phyloP scores from a whole-genome alignment of 2,888 invertebrate species.

The Agriopis aurantiaria region DNA sequence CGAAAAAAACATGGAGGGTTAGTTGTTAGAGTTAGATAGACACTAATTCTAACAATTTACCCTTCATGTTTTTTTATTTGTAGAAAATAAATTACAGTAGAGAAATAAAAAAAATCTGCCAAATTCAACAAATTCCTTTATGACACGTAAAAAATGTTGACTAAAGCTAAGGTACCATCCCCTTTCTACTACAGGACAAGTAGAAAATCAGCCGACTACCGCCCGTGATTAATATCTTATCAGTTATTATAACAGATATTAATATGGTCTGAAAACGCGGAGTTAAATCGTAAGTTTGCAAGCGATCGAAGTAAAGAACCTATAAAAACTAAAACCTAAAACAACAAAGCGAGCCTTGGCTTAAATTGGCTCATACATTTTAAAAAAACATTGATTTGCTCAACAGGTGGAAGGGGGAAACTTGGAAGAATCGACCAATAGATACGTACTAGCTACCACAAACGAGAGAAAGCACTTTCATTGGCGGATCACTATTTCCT shows the following conservation, averaged over 20 bases:
- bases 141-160: no score
- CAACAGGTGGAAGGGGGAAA: slow-evolving; percentile 8
- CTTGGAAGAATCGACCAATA: neutral
- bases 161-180: no score
- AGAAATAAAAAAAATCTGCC: no score
- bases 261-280: neutral
- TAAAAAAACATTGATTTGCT: neutral
- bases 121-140: no score
- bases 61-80: no score
- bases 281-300: neutral
- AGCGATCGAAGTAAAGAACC: neutral
- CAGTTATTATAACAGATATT: no score
- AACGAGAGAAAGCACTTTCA: neutral
- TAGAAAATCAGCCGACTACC: no score
- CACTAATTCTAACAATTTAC: no score
- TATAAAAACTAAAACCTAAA: neutral
- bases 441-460: neutral
- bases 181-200: no score
- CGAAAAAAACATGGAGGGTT: no score
- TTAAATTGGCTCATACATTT: neutral
- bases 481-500: neutral
- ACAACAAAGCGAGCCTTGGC: neutral
- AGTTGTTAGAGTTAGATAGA: no score
- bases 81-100: no score
- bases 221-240: neutral